Base-by-base conservation (phyloP, 2,888 invertebrate species). In the Diloba caeruleocephala region DNA sequence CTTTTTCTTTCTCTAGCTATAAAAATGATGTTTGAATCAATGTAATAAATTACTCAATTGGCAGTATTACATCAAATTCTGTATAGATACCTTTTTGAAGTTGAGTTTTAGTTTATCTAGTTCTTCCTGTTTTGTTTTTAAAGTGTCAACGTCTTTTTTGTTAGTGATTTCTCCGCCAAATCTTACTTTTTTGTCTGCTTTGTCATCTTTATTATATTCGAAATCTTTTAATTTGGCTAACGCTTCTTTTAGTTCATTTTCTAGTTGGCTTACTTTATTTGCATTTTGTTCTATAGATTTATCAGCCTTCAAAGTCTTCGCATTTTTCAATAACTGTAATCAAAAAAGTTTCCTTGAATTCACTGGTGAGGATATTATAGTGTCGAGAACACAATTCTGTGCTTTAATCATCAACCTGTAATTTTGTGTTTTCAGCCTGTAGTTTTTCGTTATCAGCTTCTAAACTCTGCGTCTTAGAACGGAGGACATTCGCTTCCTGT, bases 391-490 rank as follows among this genome's bases (percentile, higher is more conserved):
- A 13, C 3, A 7, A 13, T 13, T 29, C 12, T 6, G n/a, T n/a
- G n/a, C n/a, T n/a, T 19, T n/a, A 7, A 5, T 2, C 6, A 8
- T 1, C 25, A 84, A 93, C 94, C 82, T 95, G 95, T 70, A 97
- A 81, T 57, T 95, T 95, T 74, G 96, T 96, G 77, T 97, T 97
- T 85, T 97, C 97, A 36, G 95, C 93, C 51, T 92, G 90, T 41
- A 97, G 81, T 84, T 96, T 96, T 64, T 97, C 97, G 78, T 97
- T 97, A 78, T 97, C 97, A 25, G 88, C 88, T 88, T 97, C 97
- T 15, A 97, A 84, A 23, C 92, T 94, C 77, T 95, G 95, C 12
- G 95, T 95, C 87, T 96, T 97, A 19, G 94, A 92, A 63, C 96
- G 92, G 41, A 97, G 87, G 39, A 96, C 94, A 43, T 92, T 92